These are phyloP conservation scores for Enteromius unitaeniatus DNA, from an alignment of 2,797 vertebrate species.

Conservation along the genomic window DNA sequence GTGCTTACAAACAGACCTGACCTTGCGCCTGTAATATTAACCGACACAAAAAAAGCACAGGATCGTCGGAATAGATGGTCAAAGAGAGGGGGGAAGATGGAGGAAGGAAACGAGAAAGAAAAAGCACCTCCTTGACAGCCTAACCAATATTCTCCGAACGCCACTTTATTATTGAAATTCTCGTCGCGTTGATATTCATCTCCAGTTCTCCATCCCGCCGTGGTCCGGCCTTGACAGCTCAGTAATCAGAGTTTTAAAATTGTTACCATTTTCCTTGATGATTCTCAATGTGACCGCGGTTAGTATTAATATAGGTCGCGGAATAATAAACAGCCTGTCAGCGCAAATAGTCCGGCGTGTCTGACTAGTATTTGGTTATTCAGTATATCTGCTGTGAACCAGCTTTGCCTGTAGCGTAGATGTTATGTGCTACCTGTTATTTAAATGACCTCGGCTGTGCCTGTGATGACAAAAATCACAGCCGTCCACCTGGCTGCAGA, in stretches of 20 bases:
- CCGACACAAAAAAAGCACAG: not conserved
- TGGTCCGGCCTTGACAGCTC: constrained; percentile 51
- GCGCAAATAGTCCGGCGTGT: constrained; percentile 50
- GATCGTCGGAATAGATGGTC: not conserved
- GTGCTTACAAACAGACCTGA: constrained; percentile 47
- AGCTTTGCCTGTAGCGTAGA: not conserved
- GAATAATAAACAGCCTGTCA: constrained; percentile 74
- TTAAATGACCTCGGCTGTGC: not conserved
- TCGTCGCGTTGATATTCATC: constrained; percentile 71
- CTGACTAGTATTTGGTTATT: constrained; percentile 32
- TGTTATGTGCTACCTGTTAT: not conserved
- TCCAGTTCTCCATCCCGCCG: constrained; percentile 64
- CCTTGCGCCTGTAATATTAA: constrained; percentile 53
- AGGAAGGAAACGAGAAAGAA: not conserved
- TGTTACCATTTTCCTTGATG: constrained; percentile 62
- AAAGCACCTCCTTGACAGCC: constrained; percentile 43
- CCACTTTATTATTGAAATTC: constrained; percentile 75
- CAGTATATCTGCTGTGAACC: constrained; percentile 32
- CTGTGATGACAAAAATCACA: not conserved
- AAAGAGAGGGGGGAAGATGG: not conserved
- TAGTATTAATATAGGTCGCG: constrained; percentile 61
- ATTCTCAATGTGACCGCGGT: constrained; percentile 71
- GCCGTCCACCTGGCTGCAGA: not conserved
- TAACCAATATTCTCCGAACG: constrained; percentile 68
- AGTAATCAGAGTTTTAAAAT: constrained; percentile 57